Evolutionary conservation across 2,113 vertebrate species (phyloP).

Genomic region (Sturnus vulgaris): DNA sequence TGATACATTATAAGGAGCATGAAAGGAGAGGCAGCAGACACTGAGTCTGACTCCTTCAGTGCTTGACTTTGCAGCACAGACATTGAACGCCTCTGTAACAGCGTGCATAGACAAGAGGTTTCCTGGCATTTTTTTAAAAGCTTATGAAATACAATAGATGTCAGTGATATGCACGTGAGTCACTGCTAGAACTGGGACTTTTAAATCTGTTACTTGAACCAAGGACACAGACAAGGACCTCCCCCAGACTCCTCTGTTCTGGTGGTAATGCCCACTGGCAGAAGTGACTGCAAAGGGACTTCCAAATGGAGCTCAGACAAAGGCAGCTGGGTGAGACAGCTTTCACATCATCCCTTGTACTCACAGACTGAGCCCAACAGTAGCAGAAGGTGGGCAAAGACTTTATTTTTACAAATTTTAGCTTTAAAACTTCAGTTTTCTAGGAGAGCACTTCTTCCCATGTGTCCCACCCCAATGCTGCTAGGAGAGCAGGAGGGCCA

Average conservation of each 20-base stretch:
- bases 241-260: background rate
- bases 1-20: background rate
- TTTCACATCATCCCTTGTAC: background rate
- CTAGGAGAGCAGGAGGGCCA: background rate
- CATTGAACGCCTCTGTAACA: background rate
- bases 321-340: background rate
- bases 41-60: background rate
- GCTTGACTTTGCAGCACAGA: background rate
- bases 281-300: background rate
- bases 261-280: background rate
- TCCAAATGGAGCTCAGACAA: background rate
- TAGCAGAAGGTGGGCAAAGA: background rate
- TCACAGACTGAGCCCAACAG: background rate
- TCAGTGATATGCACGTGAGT: rapidly evolving
- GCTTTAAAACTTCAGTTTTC: background rate
- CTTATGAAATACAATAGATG: background rate
- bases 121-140: background rate
- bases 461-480: background rate
- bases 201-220: background rate
- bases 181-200: background rate
- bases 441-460: background rate
- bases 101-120: background rate
- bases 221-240: background rate
- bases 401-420: background rate
- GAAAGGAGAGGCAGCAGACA: background rate